Conservation (phyloP, 2,797 vertebrate genomes). For the Sebastes vulpes region DNA sequence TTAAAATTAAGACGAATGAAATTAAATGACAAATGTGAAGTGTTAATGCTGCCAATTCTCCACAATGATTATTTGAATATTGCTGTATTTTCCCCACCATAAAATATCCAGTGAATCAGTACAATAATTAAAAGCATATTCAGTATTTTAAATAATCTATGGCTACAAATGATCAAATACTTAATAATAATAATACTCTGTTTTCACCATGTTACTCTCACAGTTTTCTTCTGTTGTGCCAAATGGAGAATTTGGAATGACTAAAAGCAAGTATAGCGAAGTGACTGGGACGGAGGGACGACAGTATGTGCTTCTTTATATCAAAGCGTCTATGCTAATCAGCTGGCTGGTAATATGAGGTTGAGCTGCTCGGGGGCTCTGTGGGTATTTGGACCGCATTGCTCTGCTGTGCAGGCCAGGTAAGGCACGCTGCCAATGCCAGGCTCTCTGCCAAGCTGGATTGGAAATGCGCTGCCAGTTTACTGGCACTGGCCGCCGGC, state of each 20-base stretch:
- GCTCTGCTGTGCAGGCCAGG: constrained; percentile 56
- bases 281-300: constrained; percentile 44
- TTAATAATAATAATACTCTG: constrained; percentile 18
- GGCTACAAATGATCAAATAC: constrained; percentile 25
- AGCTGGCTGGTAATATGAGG: constrained; percentile 70
- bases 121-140: background rate
- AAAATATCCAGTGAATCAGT: background rate
- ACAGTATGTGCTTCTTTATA: constrained; percentile 65
- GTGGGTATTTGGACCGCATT: constrained; percentile 68
- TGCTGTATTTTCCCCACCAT: background rate
- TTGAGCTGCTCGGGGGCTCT: constrained; percentile 58
- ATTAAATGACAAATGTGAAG: background rate
- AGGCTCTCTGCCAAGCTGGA: constrained; percentile 55
- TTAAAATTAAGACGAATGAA: background rate
- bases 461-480: constrained; percentile 38
- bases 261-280: constrained; percentile 31
- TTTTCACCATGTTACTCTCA: constrained; percentile 19
- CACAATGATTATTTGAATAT: background rate
- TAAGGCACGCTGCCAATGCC: constrained; percentile 57
- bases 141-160: constrained; percentile 13
- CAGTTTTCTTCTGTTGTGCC: constrained; percentile 29
- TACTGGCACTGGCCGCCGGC: constrained; percentile 21
- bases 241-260: constrained; percentile 54
- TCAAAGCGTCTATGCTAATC: constrained; percentile 76
- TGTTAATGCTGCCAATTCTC: background rate